phyloP scores from a whole-genome alignment of 2,888 invertebrate species.

The Cephus pulcher region DNA sequence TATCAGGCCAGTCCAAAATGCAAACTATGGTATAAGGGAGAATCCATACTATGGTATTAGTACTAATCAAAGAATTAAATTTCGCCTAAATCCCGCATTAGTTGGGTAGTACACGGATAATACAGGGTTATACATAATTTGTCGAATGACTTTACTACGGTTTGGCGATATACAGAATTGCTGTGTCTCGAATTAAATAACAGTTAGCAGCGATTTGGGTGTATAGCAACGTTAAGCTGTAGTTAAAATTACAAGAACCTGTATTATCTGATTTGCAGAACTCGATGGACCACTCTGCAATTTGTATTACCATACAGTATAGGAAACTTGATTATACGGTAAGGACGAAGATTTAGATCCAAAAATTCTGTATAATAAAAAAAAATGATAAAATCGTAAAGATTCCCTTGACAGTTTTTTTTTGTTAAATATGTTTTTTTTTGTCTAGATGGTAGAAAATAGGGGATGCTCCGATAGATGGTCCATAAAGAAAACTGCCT shows the following conservation, averaged over 20 bases:
- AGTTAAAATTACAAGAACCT: background rate
- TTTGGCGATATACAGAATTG: background rate
- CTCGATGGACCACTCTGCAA: background rate
- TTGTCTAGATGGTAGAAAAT: background rate
- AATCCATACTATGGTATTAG: background rate
- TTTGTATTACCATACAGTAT: background rate
- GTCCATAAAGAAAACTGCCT: background rate
- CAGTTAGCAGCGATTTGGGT: background rate
- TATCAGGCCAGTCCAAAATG: background rate
- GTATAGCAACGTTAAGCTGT: background rate
- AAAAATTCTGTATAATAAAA: background rate
- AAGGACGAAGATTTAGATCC: background rate
- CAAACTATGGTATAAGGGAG: background rate
- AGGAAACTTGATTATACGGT: background rate
- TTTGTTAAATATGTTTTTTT: background rate
- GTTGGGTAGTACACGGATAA: conserved; percentile 34
- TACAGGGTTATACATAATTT: conserved; percentile 47
- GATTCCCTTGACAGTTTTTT: background rate
- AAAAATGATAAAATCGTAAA: background rate
- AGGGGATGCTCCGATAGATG: background rate
- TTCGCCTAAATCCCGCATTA: conserved; percentile 32
- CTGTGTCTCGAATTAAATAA: background rate
- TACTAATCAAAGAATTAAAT: conserved; percentile 23
- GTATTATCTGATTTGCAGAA: background rate
- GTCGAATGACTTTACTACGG: conserved; percentile 38